Evolutionary conservation across 2,113 vertebrate genomes (phyloP).

Genomic region (Lipophrys pholis): DNA sequence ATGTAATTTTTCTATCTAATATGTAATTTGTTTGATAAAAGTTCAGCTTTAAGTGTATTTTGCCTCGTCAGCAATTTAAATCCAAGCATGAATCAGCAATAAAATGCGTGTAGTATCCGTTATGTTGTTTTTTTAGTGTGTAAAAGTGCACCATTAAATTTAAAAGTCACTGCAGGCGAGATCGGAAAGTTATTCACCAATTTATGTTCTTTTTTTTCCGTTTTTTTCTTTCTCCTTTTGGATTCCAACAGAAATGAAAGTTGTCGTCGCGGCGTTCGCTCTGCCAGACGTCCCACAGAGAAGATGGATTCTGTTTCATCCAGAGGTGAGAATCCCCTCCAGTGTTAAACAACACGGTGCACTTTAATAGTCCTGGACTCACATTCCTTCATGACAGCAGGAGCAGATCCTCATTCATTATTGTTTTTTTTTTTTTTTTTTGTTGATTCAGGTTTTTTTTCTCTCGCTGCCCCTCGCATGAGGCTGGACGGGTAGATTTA

Average conservation of each 20-base stretch:
- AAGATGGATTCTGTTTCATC: neutral
- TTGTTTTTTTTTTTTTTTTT: constrained; percentile 8
- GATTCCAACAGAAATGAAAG: neutral
- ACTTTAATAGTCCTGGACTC: neutral
- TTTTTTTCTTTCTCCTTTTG: neutral
- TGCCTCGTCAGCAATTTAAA: too few relatives aligned
- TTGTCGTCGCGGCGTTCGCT: neutral
- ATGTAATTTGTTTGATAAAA: too few relatives aligned
- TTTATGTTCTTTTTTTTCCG: neutral
- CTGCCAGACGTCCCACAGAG: neutral
- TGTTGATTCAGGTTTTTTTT: neutral
- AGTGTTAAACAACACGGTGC: too few relatives aligned
- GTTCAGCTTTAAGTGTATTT: too few relatives aligned
- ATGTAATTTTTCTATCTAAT: too few relatives aligned
- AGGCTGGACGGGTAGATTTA: too few relatives aligned
- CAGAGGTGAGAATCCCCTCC: neutral
- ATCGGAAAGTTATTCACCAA: neutral
- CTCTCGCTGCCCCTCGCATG: neutral
- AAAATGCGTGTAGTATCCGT: too few relatives aligned
- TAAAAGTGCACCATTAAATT: neutral
- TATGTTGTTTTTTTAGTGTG: too few relatives aligned
- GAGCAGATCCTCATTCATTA: constrained; percentile 2
- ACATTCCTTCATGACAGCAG: constrained; percentile 20
- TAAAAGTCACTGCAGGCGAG: neutral
- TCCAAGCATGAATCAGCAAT: too few relatives aligned